Evolutionary conservation across 2,797 vertebrate species (phyloP), one percentile per base, ranked within the genome.

Genomic region (Alca torda): DNA sequence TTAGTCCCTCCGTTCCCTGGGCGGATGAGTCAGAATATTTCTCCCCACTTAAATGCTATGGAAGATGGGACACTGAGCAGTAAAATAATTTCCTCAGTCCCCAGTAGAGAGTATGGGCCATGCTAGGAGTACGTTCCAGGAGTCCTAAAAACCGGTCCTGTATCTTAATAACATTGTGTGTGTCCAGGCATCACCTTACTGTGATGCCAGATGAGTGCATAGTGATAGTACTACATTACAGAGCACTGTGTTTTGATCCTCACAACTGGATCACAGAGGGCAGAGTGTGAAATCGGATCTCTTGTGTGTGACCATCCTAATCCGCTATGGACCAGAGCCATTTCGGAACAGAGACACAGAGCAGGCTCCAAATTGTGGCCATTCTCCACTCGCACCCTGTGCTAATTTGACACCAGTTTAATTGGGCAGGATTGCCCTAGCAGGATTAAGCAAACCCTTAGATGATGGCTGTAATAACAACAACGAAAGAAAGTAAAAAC

Each of bases 391-490:
- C 5, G 1, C 30, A 79, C 87, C 93, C 90, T 87, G 84, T 63
- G 84, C 91, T 97, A 96, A 97, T 97, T 98, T 98, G 97, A 97
- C 81, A 75, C 70, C 77, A 91, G 95, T 97, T 97, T 97, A 97
- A 97, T 74, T 90, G 91, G 72, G 73, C 60, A 90, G 84, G 90
- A 95, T 84, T 78, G 89, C 77, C 86, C 54, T 84, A 33, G 95
- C 75, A 92, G 93, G 81, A 94, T 98, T 95, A 95, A 96, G 75
- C 87, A 95, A 92, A 93, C 86, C n/a, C 79, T 61, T 86, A 90
- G 89, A 96, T 33, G 41, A 93, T 84, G 63, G 25, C 74, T 81
- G 68, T 92, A 96, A 95, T 95, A 94, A 79, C 54, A 89, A 48
- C 64, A 69, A 17, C 0, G 31, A 93, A 95, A 93, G 84, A 78